These are phyloP conservation scores for Coilia nasus DNA, from an alignment of 2,797 vertebrate genomes.

Conservation along the genomic window DNA sequence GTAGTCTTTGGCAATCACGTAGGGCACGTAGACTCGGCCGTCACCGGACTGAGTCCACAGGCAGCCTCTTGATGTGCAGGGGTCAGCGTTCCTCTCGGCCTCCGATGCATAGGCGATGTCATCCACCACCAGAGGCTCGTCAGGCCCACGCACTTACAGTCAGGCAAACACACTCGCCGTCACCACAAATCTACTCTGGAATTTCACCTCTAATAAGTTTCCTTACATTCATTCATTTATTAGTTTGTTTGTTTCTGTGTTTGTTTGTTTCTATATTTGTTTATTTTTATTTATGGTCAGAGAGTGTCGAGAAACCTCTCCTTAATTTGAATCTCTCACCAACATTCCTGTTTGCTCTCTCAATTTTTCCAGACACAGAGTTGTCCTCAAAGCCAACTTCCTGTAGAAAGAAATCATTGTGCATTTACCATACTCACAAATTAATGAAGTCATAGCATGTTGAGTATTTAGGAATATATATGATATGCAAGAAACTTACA, in stretches of 20 bases:
- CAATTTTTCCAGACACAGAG: conserved; percentile 67
- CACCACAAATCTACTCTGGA: background rate
- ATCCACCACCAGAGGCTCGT: conserved; percentile 59
- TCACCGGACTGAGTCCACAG: background rate
- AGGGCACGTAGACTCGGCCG: conserved; percentile 3
- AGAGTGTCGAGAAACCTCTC: too few species aligned
- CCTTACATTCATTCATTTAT: too few species aligned
- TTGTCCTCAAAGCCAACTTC: background rate
- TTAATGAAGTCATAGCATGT: background rate
- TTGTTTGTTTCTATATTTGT: background rate
- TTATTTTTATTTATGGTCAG: background rate
- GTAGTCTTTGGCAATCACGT: conserved; percentile 32
- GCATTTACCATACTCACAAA: background rate
- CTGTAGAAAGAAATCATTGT: background rate
- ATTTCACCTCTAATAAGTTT: too few species aligned
- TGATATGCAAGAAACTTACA: background rate
- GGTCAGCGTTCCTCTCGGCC: conserved; percentile 62
- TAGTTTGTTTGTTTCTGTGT: too few species aligned
- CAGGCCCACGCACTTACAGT: conserved; percentile 50
- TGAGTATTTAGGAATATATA: background rate
- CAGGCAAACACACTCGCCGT: background rate
- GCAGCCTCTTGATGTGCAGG: conserved; percentile 59
- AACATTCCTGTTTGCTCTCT: conserved; percentile 68
- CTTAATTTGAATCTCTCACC: conserved; percentile 51
- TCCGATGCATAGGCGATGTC: conserved; percentile 65